Base-by-base conservation (phyloP, 1,140 invertebrate species). In the Whitmania pigra region DNA sequence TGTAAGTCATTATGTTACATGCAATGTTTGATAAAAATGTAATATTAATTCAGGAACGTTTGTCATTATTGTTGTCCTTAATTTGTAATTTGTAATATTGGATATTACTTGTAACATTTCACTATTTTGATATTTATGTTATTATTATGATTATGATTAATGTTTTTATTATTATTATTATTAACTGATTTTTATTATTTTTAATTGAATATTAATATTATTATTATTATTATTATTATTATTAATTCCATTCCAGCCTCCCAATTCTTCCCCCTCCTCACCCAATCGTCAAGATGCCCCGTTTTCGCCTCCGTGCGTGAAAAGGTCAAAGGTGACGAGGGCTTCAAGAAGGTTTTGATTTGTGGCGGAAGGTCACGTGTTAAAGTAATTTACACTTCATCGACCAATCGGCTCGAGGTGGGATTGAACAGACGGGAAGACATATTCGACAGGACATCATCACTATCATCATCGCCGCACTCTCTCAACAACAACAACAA, bases 381-480 rank as follows among this genome's bases (percentile, higher is more conserved):
- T 31, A 27, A 63, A 55, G 25, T 31, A 53, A 68, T 73, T 15
- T 73, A 73, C 67, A 73, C 72, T 15, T 73, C 72, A 55, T 31
- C 36, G 25, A 73, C 72, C 18, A 73, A 73, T 55, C 54, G 25
- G 17, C 13, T 73, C 4, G 72, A 73, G 29, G 27, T 73, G 31
- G 49, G 54, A 11, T 18, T 73, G 18, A 36, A 43, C 68, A 57
- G 36, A 53, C 27, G 20, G 6, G 69, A 71, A 17, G 53, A 71
- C 6, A 29, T 40, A 2, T n/a, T 68, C 6, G 40, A n/a, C n/a
- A 20, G 29, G 57, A 7, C 57, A 63, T 60, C 55, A 60, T n/a
- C 20, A 63, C 18, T 20, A 63, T 63, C 57, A 63, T n/a, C 57
- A 20, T 15, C 15, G 57, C 29, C 57, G 29, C 29, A 11, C 1